Evolutionary conservation across 2,113 vertebrate genomes (phyloP).

Genomic region (Neotragus moschatus): DNA sequence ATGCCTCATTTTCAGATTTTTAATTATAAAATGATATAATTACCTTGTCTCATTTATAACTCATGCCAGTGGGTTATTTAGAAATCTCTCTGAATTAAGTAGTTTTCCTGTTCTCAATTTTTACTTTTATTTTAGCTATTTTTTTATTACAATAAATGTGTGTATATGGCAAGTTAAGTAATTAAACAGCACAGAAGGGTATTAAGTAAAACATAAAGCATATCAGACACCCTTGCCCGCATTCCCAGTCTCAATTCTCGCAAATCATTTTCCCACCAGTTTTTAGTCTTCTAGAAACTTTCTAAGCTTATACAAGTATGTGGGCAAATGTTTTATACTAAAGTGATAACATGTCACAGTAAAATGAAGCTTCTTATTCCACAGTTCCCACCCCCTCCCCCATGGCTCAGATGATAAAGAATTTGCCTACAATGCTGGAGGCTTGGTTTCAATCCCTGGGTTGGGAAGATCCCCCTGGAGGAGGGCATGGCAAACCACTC

Average conservation of each 20-base stretch:
- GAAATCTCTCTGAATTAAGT: neutral
- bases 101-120: neutral
- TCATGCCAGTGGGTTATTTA: neutral
- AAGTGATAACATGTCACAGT: neutral
- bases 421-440: neutral
- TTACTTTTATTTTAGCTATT: neutral
- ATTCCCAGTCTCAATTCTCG: neutral
- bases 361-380: neutral
- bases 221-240: neutral
- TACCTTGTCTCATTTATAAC: neutral
- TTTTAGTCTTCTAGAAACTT: neutral
- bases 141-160: neutral
- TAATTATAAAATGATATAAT: neutral
- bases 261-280: neutral
- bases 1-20: neutral
- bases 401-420: neutral
- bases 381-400: neutral
- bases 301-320: neutral
- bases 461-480: neutral
- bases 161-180: neutral
- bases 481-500: neutral
- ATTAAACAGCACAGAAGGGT: neutral
- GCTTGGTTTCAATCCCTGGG: neutral
- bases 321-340: neutral
- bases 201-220: neutral